These are phyloP conservation scores for Heliconius aoede DNA, from an alignment of 2,888 invertebrate genomes.

Conservation along the genomic window DNA sequence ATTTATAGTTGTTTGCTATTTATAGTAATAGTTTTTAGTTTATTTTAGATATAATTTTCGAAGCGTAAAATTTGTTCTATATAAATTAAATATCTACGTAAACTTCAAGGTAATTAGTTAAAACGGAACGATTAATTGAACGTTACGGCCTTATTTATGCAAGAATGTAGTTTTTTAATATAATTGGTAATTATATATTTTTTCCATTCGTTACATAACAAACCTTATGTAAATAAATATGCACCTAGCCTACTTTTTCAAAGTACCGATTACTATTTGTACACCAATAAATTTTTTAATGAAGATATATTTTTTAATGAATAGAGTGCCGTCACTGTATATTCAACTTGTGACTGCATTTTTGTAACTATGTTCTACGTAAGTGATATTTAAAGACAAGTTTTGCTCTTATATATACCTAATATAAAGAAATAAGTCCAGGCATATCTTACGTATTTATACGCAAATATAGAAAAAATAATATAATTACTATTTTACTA, in stretches of 20 bases:
- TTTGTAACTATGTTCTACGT: no score
- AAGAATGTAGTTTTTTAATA: constrained; percentile 6
- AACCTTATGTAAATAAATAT: not conserved
- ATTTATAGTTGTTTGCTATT: not conserved
- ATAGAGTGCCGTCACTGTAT: no score
- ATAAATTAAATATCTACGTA: constrained; percentile 16
- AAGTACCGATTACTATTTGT: no score
- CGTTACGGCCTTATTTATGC: constrained; percentile 22
- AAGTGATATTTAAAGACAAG: no score
- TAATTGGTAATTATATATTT: not conserved
- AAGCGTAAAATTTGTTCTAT: constrained; percentile 29
- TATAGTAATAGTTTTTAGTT: not conserved
- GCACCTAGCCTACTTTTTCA: not conserved
- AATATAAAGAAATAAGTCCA: not conserved
- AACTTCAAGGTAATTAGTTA: constrained; percentile 23
- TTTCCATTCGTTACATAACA: not conserved
- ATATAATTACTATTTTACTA: not conserved
- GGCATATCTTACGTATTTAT: not conserved
- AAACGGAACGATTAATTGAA: constrained; percentile 20
- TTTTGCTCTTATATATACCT: no score
- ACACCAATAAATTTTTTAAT: no score
- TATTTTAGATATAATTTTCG: not conserved
- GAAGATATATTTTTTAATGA: no score
- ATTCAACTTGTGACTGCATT: no score
- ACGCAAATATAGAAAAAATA: not conserved